A percentile compares a stretch with the other conserved stretches of the same genome.
Conservation (phyloP, 2,888 invertebrate species). For the Ptychoptera contaminata region DNA sequence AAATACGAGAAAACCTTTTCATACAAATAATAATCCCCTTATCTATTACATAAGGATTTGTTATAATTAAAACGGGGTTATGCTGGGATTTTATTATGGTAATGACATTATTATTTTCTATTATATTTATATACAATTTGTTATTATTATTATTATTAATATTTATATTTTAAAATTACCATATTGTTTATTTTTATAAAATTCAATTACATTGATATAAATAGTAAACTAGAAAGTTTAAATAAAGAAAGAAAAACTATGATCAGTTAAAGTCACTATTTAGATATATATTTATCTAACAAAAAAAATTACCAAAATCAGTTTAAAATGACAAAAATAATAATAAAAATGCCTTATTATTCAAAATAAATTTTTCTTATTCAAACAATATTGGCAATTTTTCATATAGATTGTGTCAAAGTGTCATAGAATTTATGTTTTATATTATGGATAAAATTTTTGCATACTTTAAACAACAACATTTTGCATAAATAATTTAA, state of each 20-base stretch:
- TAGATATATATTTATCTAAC: too few relatives aligned
- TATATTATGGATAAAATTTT: not conserved
- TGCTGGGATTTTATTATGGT: conserved; percentile 7
- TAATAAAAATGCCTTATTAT: not conserved
- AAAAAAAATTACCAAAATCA: too few relatives aligned
- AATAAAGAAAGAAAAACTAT: too few relatives aligned
- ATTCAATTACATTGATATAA: too few relatives aligned
- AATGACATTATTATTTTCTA: conserved; percentile 3
- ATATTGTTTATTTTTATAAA: too few relatives aligned
- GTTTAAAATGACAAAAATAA: not conserved
- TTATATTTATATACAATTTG: not conserved
- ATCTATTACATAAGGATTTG: conserved; percentile 8
- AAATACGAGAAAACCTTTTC: conserved; percentile 1
- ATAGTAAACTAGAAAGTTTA: too few relatives aligned
- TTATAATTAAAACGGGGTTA: conserved; percentile 7
- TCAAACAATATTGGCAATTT: not conserved
- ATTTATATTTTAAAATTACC: too few relatives aligned
- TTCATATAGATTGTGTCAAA: not conserved
- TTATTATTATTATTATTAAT: too few relatives aligned
- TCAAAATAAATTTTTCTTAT: too few relatives aligned
- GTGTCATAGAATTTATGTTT: not conserved
- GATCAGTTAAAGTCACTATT: too few relatives aligned
- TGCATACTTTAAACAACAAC: too few relatives aligned
- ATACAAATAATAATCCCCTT: conserved; percentile 4
- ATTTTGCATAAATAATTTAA: too few relatives aligned